These are phyloP conservation scores for Cossypha caffra DNA, from an alignment of 2,797 vertebrate genomes.

Conservation along the genomic window DNA sequence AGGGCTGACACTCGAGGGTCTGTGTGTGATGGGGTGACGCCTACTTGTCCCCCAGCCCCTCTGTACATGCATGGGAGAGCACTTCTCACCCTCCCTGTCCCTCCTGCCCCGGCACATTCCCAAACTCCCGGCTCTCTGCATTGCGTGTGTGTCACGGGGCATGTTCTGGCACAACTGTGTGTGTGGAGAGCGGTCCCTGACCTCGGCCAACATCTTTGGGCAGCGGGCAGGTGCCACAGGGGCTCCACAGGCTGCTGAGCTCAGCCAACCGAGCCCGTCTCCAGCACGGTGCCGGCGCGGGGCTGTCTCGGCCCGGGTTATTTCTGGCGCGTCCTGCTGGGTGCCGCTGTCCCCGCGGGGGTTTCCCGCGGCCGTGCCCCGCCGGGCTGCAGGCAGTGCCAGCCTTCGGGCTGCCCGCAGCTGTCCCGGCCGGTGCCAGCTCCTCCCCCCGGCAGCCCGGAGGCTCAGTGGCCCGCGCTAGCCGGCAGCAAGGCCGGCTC, in stretches of 20 bases:
- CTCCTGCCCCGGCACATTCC: neutral
- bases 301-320: neutral
- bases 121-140: neutral
- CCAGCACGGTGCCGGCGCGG: neutral
- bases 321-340: neutral
- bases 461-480: neutral
- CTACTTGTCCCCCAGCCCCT: neutral
- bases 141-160: neutral
- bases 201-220: neutral
- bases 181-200: fast-evolving
- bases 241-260: neutral
- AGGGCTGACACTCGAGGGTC: neutral
- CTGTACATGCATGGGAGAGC: neutral
- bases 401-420: neutral
- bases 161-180: fast-evolving
- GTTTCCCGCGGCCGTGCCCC: neutral
- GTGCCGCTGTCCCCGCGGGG: fast-evolving
- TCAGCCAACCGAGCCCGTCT: neutral
- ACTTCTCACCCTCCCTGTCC: neutral
- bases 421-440: neutral
- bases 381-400: neutral
- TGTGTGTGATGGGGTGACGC: neutral
- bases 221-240: neutral
- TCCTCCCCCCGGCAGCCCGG: neutral
- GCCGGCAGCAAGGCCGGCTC: neutral